Conservation (phyloP, 2,888 invertebrate species). For the Torymus tubicola region DNA sequence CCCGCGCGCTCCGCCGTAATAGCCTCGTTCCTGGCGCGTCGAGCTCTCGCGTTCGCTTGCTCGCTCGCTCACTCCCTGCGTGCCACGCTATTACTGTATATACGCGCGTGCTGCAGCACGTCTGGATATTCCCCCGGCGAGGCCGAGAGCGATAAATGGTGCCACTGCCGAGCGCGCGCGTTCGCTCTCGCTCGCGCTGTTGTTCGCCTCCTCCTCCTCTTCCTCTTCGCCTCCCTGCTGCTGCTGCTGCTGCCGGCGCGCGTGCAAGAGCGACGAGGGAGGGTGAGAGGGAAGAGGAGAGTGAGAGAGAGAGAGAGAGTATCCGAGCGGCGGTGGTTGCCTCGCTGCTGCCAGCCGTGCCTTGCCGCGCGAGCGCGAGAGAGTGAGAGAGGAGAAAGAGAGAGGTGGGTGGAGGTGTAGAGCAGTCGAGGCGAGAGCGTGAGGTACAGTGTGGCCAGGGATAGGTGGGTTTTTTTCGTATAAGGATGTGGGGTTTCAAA, state of each 20-base stretch:
- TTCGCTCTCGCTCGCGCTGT: constrained; percentile 52
- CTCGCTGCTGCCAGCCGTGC: neutral
- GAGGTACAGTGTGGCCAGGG: neutral
- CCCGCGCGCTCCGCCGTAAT: constrained; percentile 45
- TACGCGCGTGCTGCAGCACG: constrained; percentile 32
- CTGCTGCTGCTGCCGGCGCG: neutral
- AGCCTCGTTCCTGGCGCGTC: constrained; percentile 56
- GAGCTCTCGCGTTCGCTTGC: constrained; percentile 39
- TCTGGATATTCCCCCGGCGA: constrained; percentile 56
- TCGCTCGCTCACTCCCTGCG: no score
- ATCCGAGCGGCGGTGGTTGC: no score
- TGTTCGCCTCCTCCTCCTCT: constrained; percentile 19
- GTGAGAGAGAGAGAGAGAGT: no score
- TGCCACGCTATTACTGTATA: no score
- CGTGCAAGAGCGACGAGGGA: neutral
- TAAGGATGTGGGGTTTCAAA: no score
- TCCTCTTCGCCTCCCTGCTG: constrained; percentile 50
- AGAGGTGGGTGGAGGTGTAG: neutral
- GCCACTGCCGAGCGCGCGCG: constrained; percentile 59
- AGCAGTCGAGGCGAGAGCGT: constrained; percentile 1
- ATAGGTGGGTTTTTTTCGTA: no score
- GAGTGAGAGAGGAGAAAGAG: constrained; percentile 13
- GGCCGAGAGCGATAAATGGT: constrained; percentile 61
- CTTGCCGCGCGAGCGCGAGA: constrained; percentile 40
- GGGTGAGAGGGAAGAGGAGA: no score